Base-by-base conservation (phyloP, 2,888 invertebrate species). In the Stramonita haemastoma region DNA sequence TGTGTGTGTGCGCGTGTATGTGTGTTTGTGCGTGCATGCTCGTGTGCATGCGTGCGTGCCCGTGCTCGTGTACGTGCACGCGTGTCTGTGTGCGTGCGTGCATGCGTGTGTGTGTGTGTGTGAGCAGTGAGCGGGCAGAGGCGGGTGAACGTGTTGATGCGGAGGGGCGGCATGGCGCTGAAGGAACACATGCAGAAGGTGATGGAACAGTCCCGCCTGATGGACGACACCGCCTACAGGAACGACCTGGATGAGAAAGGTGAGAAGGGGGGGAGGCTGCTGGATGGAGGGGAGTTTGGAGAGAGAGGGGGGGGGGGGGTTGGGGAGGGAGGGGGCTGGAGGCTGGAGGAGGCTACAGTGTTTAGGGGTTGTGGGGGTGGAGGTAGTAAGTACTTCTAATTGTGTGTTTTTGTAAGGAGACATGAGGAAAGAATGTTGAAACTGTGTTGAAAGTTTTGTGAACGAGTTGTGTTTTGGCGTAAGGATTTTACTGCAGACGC, bases 201-300 rank as follows among this genome's bases (percentile, higher is more conserved):
- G 15, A 92, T 95, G n/a, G 93, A 92, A 22, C 91, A 93, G 56
- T 95, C 95, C n/a, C 90, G 92, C n/a, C 91, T 95, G 0, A 91
- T 92, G 6, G 92, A 93, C n/a, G 91, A 92, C 73, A 32, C 57
- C 11, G 73, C 81, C 15, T 93, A 92, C 60, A 93, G 93, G 57
- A 92, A 92, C 83, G 93, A 94, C 56, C 91, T 93, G 13, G 94
- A 95, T 81, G 95, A 95, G 90, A 92, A 91, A 93, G 94, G 95
- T 93, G 87, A 60, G 81, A n/a, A n/a, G 84, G 66, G 29, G 19
- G 22, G 11, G 1, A n/a, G 17, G 6, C n/a, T 0, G n/a, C 26
- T 57, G 8, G 0, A 19, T 46, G 46, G 46, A 2, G 4, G 2
- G 46, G 4, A 46, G 46, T 8, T 46, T 46, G 46, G 2, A 8